Conservation (phyloP, 2,113 vertebrate genomes). For the Lepisosteus osseus region DNA sequence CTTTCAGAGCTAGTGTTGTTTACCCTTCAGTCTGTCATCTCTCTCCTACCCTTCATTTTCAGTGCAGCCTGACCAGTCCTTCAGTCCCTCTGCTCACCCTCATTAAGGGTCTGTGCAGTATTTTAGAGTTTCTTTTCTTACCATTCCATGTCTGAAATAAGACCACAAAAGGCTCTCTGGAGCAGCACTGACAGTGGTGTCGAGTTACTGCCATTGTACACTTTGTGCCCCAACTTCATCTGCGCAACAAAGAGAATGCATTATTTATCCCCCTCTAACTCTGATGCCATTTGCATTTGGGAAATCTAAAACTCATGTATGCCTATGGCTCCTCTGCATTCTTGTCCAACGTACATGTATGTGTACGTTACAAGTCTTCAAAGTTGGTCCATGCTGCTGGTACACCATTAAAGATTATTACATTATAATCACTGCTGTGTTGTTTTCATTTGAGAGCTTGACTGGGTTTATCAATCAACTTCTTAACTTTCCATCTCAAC, state of each 20-base stretch:
- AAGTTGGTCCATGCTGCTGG: no score
- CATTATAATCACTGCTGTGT: no score
- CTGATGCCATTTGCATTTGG: slow-evolving; percentile 40
- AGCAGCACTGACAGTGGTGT: slow-evolving; percentile 30
- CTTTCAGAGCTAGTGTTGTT: no score
- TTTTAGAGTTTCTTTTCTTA: slow-evolving; percentile 36
- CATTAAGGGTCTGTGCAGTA: slow-evolving; percentile 50
- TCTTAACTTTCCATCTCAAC: no score
- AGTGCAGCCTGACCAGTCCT: neutral
- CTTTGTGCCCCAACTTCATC: slow-evolving; percentile 35
- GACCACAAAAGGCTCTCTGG: slow-evolving; percentile 45
- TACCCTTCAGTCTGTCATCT: neutral
- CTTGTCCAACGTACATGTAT: no score
- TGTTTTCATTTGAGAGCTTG: no score
- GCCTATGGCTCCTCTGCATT: no score
- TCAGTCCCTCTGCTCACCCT: slow-evolving; percentile 37
- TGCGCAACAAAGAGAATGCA: slow-evolving; percentile 37
- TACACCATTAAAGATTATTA: no score
- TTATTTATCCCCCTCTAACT: slow-evolving; percentile 45
- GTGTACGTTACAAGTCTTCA: no score
- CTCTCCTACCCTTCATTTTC: slow-evolving; percentile 4
- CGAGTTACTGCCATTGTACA: slow-evolving; percentile 51
- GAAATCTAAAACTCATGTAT: slow-evolving; percentile 24
- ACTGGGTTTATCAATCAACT: no score
- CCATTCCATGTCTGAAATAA: slow-evolving; percentile 53